Evolutionary conservation across 1,140 invertebrate genomes (phyloP).

Genomic region (Himalopsyche phryganea): DNA sequence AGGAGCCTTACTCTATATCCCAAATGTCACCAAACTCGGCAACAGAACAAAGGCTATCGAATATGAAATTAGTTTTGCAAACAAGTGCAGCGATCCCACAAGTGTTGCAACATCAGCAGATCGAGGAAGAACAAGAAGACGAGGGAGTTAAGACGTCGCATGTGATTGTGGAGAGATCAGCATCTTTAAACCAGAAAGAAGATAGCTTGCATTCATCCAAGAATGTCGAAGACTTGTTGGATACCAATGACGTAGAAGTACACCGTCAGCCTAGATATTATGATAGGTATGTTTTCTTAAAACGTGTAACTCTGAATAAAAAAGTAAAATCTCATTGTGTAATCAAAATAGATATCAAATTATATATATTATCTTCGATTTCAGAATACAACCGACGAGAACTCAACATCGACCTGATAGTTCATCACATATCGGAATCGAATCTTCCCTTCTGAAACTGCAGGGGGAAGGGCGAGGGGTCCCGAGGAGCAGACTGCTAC

Average conservation of each 20-base stretch:
- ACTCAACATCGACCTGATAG: slow-evolving; percentile 31
- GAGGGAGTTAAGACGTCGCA: slow-evolving; percentile 34
- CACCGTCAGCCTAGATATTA: slow-evolving; percentile 49
- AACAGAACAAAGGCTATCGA: slow-evolving; percentile 31
- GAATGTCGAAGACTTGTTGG: slow-evolving; percentile 42
- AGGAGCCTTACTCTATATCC: slow-evolving; percentile 52
- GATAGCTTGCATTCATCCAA: slow-evolving; percentile 44
- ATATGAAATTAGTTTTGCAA: slow-evolving; percentile 32
- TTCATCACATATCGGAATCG: neutral
- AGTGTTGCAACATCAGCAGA: slow-evolving; percentile 39
- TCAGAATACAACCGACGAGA: slow-evolving; percentile 45
- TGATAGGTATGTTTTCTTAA: too few species aligned
- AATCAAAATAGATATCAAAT: neutral
- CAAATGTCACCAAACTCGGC: slow-evolving; percentile 56
- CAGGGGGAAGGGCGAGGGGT: slow-evolving; percentile 68
- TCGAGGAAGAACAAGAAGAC: slow-evolving; percentile 37
- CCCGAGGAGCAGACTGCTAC: slow-evolving; percentile 59
- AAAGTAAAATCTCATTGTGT: too few species aligned
- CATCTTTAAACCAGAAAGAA: slow-evolving; percentile 36
- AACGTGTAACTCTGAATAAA: too few species aligned
- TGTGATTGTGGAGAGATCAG: slow-evolving; percentile 43
- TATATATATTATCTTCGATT: too few species aligned
- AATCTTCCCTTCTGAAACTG: slow-evolving; percentile 13
- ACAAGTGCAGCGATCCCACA: slow-evolving; percentile 43
- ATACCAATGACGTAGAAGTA: slow-evolving; percentile 44